Evolutionary conservation across 1,140 invertebrate genomes (phyloP), one percentile per base, ranked within the genome.

Genomic region (Artemia franciscana): DNA sequence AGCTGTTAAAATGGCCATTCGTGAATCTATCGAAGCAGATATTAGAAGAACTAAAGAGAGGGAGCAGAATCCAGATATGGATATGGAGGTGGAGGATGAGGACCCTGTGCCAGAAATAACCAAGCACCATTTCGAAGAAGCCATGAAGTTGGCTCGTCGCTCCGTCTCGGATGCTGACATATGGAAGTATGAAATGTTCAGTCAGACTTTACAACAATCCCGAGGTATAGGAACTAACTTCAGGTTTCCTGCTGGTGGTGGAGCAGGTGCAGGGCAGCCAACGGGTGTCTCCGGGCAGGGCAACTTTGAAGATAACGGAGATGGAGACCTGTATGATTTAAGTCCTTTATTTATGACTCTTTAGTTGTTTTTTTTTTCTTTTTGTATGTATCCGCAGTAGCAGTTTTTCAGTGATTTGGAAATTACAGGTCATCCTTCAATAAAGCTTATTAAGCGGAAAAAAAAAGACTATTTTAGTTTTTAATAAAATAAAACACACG

Each of bases 101-200:
- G 95, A 99, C 80, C 94, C 93, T 57, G 96, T 99, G 63, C 94
- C 95, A 58, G 93, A 98, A 77, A 96, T 99, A 66, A 88, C 88
- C 27, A 79, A 86, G 67, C 89, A 87, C 66, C 95, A 98, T 74
- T 99, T 99, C 76, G 95, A 98, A 76, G 95, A 98, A 75, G 92
- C 96, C 0, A 98, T 99, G 95, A 92, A 93, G 76, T 98, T 88
- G 76, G 95, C 96, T 63, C 83, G 96, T 62, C 81, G 94, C 67
- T 99, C 96, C n/a, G 96, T 99, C 12, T 96, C 90, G 24, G 95
- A 99, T 74, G 97, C 97, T 73, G 96, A 99, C 74, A 98, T 99
- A 70, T 81, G 93, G 68, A 98, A 98, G 78, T 99, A 99, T 75
- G 96, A 99, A 80, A 98, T 98, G 94, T 99, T 99, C 79, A 89